These are phyloP conservation scores for Himalopsyche phryganea DNA, from an alignment of 1,140 invertebrate genomes.

Conservation along the genomic window DNA sequence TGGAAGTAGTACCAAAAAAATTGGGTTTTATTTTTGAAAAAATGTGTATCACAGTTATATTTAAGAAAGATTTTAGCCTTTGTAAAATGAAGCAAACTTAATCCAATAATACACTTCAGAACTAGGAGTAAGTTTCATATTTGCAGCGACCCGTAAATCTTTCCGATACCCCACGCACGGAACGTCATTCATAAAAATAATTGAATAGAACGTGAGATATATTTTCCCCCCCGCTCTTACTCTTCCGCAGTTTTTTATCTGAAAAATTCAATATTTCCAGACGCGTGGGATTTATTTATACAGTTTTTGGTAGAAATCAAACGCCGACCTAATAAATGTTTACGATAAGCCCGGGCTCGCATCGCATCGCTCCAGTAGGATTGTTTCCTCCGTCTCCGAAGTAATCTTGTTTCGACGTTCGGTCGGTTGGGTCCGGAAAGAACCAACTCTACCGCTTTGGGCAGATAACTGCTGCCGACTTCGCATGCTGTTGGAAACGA, in stretches of 20 bases:
- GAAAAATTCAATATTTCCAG: constrained; percentile 24
- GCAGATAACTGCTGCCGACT: constrained; percentile 9
- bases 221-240: neutral
- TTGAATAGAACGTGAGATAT: constrained; percentile 18
- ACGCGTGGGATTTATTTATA: constrained; percentile 22
- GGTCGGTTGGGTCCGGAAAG: constrained; percentile 15
- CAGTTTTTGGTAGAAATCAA: constrained; percentile 18
- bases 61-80: too few species aligned
- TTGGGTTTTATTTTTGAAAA: too few species aligned
- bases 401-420: constrained; percentile 28
- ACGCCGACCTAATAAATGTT: constrained; percentile 27
- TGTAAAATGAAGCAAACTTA: too few species aligned
- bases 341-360: constrained; percentile 21
- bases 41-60: too few species aligned
- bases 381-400: constrained; percentile 24
- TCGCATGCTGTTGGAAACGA: neutral
- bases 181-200: constrained; percentile 23
- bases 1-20: too few species aligned
- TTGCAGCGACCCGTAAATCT: constrained; percentile 11
- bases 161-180: constrained; percentile 2
- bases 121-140: neutral
- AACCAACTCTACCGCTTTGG: constrained; percentile 7
- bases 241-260: constrained; percentile 10
- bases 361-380: constrained; percentile 6
- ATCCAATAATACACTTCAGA: neutral